Evolutionary conservation across 2,797 vertebrate species (phyloP).

Genomic region (Rachycentron canadum): DNA sequence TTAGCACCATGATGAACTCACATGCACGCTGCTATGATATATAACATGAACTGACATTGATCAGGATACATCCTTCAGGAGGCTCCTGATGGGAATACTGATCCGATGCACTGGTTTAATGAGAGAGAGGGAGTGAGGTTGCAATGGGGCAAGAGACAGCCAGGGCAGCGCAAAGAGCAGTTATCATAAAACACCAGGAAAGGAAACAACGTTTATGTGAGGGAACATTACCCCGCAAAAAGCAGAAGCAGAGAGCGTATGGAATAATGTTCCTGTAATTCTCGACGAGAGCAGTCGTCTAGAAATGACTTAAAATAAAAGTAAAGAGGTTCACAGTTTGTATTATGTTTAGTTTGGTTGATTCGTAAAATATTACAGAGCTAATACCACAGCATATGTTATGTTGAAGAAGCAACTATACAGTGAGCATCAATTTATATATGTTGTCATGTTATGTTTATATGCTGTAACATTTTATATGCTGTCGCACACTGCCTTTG

Average conservation of each 20-base stretch:
- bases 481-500: background rate
- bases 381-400: background rate
- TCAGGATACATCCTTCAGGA: conserved; percentile 52
- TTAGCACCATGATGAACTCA: conserved; percentile 30
- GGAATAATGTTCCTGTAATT: conserved; percentile 36
- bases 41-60: conserved; percentile 61
- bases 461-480: too few species aligned
- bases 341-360: conserved; percentile 9
- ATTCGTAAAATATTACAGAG: background rate
- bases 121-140: conserved; percentile 27
- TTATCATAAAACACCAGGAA: conserved; percentile 65
- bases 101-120: conserved; percentile 57
- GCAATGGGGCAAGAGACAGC: background rate
- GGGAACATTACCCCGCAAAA: conserved; percentile 50
- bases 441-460: background rate
- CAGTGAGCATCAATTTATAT: background rate
- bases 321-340: conserved; percentile 18
- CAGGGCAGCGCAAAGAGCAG: conserved; percentile 44
- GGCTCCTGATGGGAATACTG: conserved; percentile 55
- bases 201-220: conserved; percentile 52
- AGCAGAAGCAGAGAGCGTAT: conserved; percentile 19
- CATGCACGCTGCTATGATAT: conserved; percentile 36
- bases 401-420: background rate
- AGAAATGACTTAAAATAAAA: conserved; percentile 40
- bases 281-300: conserved; percentile 1